A percentile compares a stretch with the other conserved stretches of the same genome.
Conservation (phyloP, 2,888 invertebrate species). For the Platynereis dumerilii region DNA sequence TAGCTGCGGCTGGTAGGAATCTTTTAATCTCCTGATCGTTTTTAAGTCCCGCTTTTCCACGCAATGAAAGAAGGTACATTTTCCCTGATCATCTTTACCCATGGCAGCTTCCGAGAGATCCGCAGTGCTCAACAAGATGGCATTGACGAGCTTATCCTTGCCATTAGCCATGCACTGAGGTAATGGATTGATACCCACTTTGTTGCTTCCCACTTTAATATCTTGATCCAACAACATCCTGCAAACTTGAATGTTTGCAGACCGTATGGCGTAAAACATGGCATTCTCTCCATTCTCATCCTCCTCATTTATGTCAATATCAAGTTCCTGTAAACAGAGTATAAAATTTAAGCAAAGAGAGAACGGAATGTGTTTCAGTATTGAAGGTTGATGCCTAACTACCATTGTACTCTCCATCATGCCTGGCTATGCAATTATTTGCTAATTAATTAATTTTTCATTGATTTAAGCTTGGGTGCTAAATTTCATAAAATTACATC, state of each 20-base stretch:
- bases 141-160: slow-evolving; percentile 24
- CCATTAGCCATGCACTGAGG: slow-evolving; percentile 26
- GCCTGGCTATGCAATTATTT: too few relatives aligned
- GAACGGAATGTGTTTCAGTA: too few relatives aligned
- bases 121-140: slow-evolving; percentile 22
- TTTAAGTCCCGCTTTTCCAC: slow-evolving; percentile 32
- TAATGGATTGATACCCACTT: slow-evolving; percentile 28
- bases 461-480: too few relatives aligned
- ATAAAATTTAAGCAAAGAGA: too few relatives aligned
- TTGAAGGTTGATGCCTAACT: too few relatives aligned
- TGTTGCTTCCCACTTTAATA: slow-evolving; percentile 26
- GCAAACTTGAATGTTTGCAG: slow-evolving; percentile 25
- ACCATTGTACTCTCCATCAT: too few relatives aligned
- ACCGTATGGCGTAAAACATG: slow-evolving; percentile 38
- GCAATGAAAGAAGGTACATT: slow-evolving; percentile 34
- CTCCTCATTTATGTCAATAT: slow-evolving; percentile 33
- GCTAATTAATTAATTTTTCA: too few relatives aligned
- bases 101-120: slow-evolving; percentile 22
- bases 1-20: slow-evolving; percentile 21
- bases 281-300: slow-evolving; percentile 40
- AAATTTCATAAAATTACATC: too few relatives aligned
- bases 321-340: slow-evolving; percentile 2
- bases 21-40: slow-evolving; percentile 21
- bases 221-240: slow-evolving; percentile 28
- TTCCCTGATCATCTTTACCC: slow-evolving; percentile 34